These are phyloP conservation scores for Drosophila neoperkinsi DNA, from an alignment of 2,888 invertebrate species.

Conservation along the genomic window DNA sequence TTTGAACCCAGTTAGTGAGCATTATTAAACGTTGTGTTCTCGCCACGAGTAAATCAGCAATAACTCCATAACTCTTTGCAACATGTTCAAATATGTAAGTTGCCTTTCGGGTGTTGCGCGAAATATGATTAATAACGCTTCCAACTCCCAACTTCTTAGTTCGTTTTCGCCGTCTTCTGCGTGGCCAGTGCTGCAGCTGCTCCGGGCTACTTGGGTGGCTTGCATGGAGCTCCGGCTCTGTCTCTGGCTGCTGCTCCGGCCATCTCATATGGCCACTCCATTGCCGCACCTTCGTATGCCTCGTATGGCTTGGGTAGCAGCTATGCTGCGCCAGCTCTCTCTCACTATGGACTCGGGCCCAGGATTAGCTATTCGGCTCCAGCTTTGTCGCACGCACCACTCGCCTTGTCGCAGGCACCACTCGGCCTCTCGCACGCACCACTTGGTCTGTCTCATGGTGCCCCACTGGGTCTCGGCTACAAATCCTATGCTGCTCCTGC, in stretches of 20 bases:
- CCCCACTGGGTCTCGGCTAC: slow-evolving; percentile 50
- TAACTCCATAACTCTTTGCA: slow-evolving; percentile 30
- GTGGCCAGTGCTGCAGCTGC: slow-evolving; percentile 81
- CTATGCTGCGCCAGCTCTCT: slow-evolving; percentile 42
- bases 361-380: slow-evolving; percentile 67
- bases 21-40: slow-evolving; percentile 78
- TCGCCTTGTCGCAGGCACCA: slow-evolving; percentile 3
- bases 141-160: slow-evolving; percentile 43
- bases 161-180: slow-evolving; percentile 75
- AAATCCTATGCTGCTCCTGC: slow-evolving; percentile 85
- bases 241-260: slow-evolving; percentile 54
- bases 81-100: slow-evolving; percentile 83
- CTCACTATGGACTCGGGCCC: slow-evolving; percentile 37
- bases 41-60: slow-evolving; percentile 54
- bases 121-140: neutral
- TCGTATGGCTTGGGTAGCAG: slow-evolving; percentile 69
- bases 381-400: slow-evolving; percentile 43
- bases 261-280: slow-evolving; percentile 49
- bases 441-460: slow-evolving; percentile 17
- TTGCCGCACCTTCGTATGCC: slow-evolving; percentile 60
- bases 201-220: slow-evolving; percentile 82
- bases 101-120: too few relatives aligned
- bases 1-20: slow-evolving; percentile 47
- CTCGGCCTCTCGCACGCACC: neutral
- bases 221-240: slow-evolving; percentile 46